Evolutionary conservation across 2,113 vertebrate genomes (phyloP).

Genomic region (Callipepla californica): DNA sequence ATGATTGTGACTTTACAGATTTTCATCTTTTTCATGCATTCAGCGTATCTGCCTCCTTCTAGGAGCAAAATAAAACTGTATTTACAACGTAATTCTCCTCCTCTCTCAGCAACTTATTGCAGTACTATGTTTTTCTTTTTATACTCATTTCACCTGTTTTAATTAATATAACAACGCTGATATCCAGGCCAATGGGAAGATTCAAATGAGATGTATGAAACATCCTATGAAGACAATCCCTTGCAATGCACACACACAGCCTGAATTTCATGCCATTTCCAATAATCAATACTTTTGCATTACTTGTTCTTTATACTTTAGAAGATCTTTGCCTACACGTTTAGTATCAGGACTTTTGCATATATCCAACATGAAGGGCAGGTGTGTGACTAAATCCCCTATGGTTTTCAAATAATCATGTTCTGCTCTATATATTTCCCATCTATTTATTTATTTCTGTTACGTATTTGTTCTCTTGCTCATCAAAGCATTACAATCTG

Average conservation of each 20-base stretch:
- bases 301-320: neutral
- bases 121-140: neutral
- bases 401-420: neutral
- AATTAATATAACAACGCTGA: neutral
- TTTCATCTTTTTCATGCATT: neutral
- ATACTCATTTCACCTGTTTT: neutral
- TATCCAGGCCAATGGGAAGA: neutral
- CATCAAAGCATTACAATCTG: neutral
- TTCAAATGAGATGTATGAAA: neutral
- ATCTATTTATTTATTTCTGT: neutral
- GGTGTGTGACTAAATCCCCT: neutral
- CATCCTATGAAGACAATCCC: neutral
- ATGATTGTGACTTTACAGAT: neutral
- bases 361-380: neutral
- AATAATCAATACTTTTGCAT: neutral
- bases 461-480: neutral
- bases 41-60: neutral
- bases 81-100: neutral
- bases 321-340: neutral
- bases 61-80: neutral
- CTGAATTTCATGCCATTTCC: neutral
- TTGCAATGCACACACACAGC: fast-evolving
- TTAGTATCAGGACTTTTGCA: neutral
- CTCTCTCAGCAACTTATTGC: neutral
- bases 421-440: neutral